Evolutionary conservation across 2,797 vertebrate genomes (phyloP), one percentile per base, ranked within the genome.

Genomic region (Rhincodon typus): DNA sequence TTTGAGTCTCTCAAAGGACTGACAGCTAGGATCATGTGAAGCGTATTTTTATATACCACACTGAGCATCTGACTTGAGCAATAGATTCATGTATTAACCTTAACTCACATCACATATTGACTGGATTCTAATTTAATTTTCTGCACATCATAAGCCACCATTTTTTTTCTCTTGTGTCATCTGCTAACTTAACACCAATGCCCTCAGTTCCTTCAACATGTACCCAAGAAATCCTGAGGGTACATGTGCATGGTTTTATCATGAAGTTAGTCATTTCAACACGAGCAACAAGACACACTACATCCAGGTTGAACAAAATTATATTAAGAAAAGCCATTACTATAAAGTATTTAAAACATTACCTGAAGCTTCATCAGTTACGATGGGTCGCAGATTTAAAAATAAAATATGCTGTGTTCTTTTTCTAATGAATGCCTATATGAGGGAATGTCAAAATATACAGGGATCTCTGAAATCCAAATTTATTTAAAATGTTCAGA

Each of bases 1-100:
- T 95, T 95, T 95, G 69, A 72, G 42, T 95, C 70, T 77, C 70
- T 95, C 94, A 77, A 95, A 77, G 69, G 94, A 95, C 46, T 57
- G 94, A 34, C 94, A 95, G 42, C 46, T 34, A 74, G 46, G 67
- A 77, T 95, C 70, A 95, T 77, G 94, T 50, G 69, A 53, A 95
- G 94, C 94, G n/a, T 72, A 27, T 95, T 77, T 77, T 77, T 57
- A 34, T 94, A 72, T 30, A 77, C 94, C 70, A 77, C 25, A 74
- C 23, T 53, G 94, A 95, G 72, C 94, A 77, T 70, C 94, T 77
- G 46, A 30, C 57, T 95, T 77, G 46, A 95, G 50, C 50, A 95
- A 53, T 46, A 95, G 70, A 95, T 46, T 53, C 94, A 77, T 27
- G 21, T 77, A 53, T 77, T 50, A 74, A 77, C 25, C 69, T 72